These are phyloP conservation scores for Stichopus horrens DNA, from an alignment of 53 echinoderm and acorn worm genomes.

Conservation along the genomic window DNA sequence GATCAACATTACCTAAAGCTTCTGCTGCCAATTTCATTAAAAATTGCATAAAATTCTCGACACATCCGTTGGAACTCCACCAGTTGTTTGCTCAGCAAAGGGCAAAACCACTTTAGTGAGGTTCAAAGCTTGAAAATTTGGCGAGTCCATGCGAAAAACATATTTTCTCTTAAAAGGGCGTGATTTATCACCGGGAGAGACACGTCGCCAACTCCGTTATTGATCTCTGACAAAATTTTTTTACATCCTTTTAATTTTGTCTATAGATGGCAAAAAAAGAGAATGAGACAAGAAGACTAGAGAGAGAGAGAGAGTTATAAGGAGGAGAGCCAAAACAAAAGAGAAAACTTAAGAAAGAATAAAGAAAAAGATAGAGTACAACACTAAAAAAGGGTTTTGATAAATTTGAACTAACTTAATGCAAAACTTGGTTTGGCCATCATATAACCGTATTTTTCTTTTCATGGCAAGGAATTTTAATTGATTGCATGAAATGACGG, in stretches of 20 bases:
- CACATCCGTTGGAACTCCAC: constrained; percentile 26
- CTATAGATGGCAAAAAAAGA: neutral
- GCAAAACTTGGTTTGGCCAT: neutral
- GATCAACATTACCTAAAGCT: constrained; percentile 43
- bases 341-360: too few relatives aligned
- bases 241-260: constrained; percentile 40
- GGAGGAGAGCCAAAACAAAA: neutral
- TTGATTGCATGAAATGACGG: constrained; percentile 21
- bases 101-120: constrained; percentile 46
- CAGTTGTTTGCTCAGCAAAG: constrained; percentile 46
- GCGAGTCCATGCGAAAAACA: constrained; percentile 33
- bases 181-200: constrained; percentile 37
- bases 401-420: constrained; percentile 5
- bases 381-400: neutral
- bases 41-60: constrained; percentile 40
- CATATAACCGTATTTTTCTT: neutral
- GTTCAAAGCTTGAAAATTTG: constrained; percentile 35
- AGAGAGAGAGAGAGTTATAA: neutral
- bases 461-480: constrained; percentile 17
- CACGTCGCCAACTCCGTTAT: constrained; percentile 28
- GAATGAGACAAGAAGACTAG: neutral
- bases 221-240: constrained; percentile 28
- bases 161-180: constrained; percentile 43
- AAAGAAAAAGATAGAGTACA: too few relatives aligned
- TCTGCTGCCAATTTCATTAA: constrained; percentile 44